These are phyloP conservation scores for Lontra canadensis DNA, from an alignment of 2,113 vertebrate genomes.

Conservation along the genomic window DNA sequence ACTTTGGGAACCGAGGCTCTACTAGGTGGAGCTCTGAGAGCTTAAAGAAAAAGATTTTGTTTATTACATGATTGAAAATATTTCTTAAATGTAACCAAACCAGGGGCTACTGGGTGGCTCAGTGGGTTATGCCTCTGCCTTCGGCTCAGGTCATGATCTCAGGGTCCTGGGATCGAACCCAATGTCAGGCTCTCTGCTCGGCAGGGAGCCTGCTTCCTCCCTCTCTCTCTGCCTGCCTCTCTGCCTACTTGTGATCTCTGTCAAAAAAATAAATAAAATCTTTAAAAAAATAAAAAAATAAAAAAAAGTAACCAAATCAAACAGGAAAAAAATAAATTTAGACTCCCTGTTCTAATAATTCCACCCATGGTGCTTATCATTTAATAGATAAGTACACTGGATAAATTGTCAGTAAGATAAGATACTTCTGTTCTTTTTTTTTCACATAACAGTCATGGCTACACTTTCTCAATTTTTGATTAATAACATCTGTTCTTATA, in stretches of 20 bases:
- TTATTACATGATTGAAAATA: neutral
- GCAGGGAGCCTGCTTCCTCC: no score
- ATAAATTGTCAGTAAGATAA: neutral
- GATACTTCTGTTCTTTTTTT: neutral
- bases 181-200: no score
- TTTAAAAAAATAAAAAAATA: no score
- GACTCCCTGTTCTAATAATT: neutral
- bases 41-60: neutral
- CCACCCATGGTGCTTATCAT: neutral
- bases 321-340: neutral
- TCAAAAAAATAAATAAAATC: no score
- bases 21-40: neutral
- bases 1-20: neutral
- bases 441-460: neutral
- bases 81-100: neutral
- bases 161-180: no score
- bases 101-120: no score
- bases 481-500: neutral
- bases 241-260: no score
- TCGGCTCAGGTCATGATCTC: no score
- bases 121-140: no score
- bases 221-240: no score
- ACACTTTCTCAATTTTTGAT: neutral
- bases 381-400: neutral
- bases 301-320: neutral